Evolutionary conservation across 2,797 vertebrate genomes (phyloP).

Genomic region (Salarias fasciatus): DNA sequence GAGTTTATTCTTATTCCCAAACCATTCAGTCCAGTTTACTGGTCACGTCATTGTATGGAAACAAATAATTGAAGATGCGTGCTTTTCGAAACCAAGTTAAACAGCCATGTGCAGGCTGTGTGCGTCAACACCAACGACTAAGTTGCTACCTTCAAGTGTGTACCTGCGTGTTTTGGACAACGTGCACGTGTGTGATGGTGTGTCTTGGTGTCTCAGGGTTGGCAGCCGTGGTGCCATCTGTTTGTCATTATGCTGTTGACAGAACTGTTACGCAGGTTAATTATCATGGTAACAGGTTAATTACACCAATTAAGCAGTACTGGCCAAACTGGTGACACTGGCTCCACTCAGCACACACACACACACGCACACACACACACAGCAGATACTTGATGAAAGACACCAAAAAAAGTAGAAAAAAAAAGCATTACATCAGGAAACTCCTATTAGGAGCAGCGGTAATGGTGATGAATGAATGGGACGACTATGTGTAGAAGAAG

Average conservation of each 20-base stretch:
- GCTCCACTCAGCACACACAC: slow-evolving; percentile 40
- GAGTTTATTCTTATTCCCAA: too few relatives aligned
- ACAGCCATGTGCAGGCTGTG: not conserved
- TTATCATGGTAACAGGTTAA: slow-evolving; percentile 77
- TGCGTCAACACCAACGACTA: slow-evolving; percentile 33
- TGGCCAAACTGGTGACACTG: slow-evolving; percentile 61
- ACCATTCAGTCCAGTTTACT: too few relatives aligned
- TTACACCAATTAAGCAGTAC: slow-evolving; percentile 75
- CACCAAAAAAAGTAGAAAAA: slow-evolving; percentile 30
- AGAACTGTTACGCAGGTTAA: slow-evolving; percentile 75
- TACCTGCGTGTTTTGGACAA: not conserved
- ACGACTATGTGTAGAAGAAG: slow-evolving; percentile 49
- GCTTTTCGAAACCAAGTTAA: too few relatives aligned
- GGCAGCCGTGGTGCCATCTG: slow-evolving; percentile 70
- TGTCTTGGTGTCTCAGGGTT: slow-evolving; percentile 48
- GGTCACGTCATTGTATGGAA: too few relatives aligned
- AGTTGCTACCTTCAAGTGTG: not conserved
- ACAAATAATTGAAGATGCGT: too few relatives aligned
- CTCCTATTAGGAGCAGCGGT: slow-evolving; percentile 50
- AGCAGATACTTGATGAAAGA: slow-evolving; percentile 55
- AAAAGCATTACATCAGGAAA: slow-evolving; percentile 50
- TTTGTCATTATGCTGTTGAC: slow-evolving; percentile 75
- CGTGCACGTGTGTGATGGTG: slow-evolving; percentile 15
- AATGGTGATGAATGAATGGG: slow-evolving; percentile 62
- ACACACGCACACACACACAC: slow-evolving; percentile 1